Conservation (phyloP, 2,797 vertebrate species). For the Neosilurus mollespiculum region DNA sequence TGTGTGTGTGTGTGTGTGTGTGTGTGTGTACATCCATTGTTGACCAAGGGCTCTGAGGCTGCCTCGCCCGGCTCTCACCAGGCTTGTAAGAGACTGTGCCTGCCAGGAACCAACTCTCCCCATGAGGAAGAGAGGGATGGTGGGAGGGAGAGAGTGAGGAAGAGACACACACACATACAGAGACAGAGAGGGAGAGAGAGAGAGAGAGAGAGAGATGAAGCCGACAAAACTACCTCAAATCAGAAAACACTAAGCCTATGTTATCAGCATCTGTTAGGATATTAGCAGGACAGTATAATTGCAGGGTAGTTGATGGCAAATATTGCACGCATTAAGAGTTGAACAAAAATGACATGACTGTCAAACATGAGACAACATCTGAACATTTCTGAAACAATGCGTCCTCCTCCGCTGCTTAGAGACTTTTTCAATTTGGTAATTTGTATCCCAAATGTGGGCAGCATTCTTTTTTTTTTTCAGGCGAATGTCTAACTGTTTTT, state of each 20-base stretch:
- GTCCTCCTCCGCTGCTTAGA: constrained; percentile 29
- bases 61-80: constrained; percentile 58
- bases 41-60: constrained; percentile 60
- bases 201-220: constrained; percentile 5
- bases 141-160: neutral
- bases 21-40: constrained; percentile 58
- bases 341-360: constrained; percentile 42
- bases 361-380: constrained; percentile 40
- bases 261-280: constrained; percentile 20
- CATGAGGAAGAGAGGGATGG: constrained; percentile 46
- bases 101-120: constrained; percentile 61
- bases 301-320: neutral
- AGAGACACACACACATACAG: no score
- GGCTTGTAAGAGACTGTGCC: constrained; percentile 59
- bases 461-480: constrained; percentile 54
- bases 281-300: constrained; percentile 37
- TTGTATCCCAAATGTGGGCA: constrained; percentile 56
- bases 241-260: constrained; percentile 36
- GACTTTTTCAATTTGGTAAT: constrained; percentile 34
- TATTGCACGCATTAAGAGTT: constrained; percentile 27
- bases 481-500: constrained; percentile 67
- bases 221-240: constrained; percentile 30
- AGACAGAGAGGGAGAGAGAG: neutral
- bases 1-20: constrained; percentile 24
- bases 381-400: constrained; percentile 30